Conservation (phyloP, 1,140 invertebrate genomes). For the Drosophila kikkawai region DNA sequence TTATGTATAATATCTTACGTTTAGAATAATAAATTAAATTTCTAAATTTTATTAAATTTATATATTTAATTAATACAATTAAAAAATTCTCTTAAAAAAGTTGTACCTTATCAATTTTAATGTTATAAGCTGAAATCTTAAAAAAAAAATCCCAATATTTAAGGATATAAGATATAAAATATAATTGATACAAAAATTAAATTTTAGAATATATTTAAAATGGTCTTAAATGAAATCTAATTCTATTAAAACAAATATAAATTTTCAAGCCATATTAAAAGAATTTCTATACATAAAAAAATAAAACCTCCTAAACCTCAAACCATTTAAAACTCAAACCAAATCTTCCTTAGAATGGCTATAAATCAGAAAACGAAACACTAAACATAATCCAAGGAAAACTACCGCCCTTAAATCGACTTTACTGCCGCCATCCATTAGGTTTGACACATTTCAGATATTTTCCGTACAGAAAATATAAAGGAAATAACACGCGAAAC, state of each 20-base stretch:
- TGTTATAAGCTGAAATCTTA: no score
- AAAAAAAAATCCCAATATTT: accelerated
- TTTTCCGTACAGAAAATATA: slow-evolving; percentile 13
- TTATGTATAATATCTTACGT: no score
- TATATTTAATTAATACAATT: no score
- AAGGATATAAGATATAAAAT: not conserved
- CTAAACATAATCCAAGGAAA: slow-evolving; percentile 32
- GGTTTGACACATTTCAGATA: slow-evolving; percentile 49
- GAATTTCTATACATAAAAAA: not conserved
- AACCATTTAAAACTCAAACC: not conserved
- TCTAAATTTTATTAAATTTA: no score
- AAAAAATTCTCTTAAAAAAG: no score
- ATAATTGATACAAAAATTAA: not conserved
- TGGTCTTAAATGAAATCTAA: no score
- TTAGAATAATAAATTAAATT: not conserved
- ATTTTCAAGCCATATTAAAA: not conserved
- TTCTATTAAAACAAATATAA: no score
- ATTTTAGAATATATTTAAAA: not conserved
- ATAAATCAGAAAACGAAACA: slow-evolving; percentile 26
- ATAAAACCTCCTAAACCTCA: not conserved
- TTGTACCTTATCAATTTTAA: no score
- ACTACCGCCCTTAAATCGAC: slow-evolving; percentile 12
- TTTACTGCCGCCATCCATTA: slow-evolving; percentile 30
- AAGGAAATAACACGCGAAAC: slow-evolving; percentile 37
- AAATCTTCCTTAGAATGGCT: not conserved